phyloP scores from a whole-genome alignment of 2,888 invertebrate genomes.

The Lathronympha strigana region DNA sequence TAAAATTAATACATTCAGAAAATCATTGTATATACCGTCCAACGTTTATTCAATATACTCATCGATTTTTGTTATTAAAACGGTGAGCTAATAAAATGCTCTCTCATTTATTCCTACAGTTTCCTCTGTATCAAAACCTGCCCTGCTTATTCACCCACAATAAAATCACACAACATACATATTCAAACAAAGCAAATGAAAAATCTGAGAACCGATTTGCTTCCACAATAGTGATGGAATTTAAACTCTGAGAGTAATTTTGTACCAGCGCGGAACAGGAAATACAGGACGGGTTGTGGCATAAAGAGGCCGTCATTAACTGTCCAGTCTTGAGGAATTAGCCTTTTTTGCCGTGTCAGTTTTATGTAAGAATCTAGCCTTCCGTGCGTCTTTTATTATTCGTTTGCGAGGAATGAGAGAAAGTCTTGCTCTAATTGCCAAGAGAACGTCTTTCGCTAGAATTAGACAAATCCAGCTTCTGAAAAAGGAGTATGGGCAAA shows the following conservation, averaged over 20 bases:
- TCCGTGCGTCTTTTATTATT: constrained; percentile 31
- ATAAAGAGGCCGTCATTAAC: constrained; percentile 40
- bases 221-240: constrained; percentile 42
- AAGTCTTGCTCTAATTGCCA: constrained; percentile 11
- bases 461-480: background rate
- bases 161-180: constrained; percentile 39
- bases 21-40: no score
- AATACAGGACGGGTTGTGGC: constrained; percentile 39
- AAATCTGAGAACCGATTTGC: constrained; percentile 42
- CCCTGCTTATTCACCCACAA: constrained; percentile 22
- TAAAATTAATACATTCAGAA: no score
- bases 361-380: constrained; percentile 36
- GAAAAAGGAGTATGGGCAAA: background rate
- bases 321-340: constrained; percentile 34
- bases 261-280: constrained; percentile 37
- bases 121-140: constrained; percentile 23
- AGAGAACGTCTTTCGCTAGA: background rate
- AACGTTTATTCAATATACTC: no score
- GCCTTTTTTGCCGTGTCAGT: constrained; percentile 38
- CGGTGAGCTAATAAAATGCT: background rate
- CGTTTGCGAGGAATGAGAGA: constrained; percentile 29
- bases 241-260: constrained; percentile 40
- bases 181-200: constrained; percentile 43
- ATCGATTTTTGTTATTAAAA: background rate
- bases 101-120: background rate